Conservation (phyloP, 2,113 vertebrate genomes). For the Scomber japonicus region DNA sequence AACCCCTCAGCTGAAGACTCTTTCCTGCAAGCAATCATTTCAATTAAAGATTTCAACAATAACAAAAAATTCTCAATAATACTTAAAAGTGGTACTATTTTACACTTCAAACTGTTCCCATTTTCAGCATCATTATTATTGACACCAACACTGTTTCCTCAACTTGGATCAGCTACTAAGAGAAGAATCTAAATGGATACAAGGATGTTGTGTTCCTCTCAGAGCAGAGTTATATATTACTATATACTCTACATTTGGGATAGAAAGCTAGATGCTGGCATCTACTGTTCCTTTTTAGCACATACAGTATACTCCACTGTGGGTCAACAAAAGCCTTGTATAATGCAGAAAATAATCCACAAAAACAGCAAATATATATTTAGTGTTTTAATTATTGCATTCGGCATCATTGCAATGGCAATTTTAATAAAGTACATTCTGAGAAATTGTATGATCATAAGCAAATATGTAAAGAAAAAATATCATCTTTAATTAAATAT, state of each 20-base stretch:
- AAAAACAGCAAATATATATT: neutral
- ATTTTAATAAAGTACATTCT: conserved; percentile 26
- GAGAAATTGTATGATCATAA: conserved; percentile 21
- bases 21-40: neutral
- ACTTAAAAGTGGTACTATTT: neutral
- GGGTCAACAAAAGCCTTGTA: neutral
- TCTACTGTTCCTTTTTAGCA: conserved; percentile 61
- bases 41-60: neutral
- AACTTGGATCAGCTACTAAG: conserved; percentile 18
- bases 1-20: too few species aligned
- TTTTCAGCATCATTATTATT: conserved; percentile 27
- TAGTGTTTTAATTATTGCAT: conserved; percentile 66
- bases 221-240: neutral
- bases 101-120: conserved; percentile 30
- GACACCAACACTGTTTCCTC: conserved; percentile 11
- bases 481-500: neutral
- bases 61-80: neutral
- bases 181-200: conserved; percentile 16
- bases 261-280: conserved; percentile 55
- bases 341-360: conserved; percentile 2
- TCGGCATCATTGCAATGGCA: conserved; percentile 23
- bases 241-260: neutral
- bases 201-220: conserved; percentile 3
- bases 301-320: conserved; percentile 1
- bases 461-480: conserved; percentile 8